These are phyloP conservation scores for Doryteuthis pealeii DNA, from an alignment of 1,140 invertebrate genomes.

Conservation along the genomic window DNA sequence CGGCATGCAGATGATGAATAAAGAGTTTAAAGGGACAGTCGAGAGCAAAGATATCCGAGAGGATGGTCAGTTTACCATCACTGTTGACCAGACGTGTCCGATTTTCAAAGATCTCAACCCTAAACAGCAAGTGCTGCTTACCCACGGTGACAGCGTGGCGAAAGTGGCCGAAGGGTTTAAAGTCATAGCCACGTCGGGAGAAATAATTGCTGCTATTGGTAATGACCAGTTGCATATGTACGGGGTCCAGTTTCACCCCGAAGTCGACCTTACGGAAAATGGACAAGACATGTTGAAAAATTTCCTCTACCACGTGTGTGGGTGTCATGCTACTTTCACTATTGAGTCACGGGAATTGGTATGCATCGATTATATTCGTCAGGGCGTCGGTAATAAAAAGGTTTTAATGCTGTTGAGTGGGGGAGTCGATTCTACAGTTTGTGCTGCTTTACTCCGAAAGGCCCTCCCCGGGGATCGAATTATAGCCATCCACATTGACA, in stretches of 20 bases:
- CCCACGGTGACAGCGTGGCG: conserved; percentile 95
- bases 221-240: conserved; percentile 89
- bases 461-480: conserved; percentile 87
- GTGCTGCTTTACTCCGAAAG: conserved; percentile 89
- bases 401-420: conserved; percentile 92
- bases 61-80: conserved; percentile 91
- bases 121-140: conserved; percentile 87
- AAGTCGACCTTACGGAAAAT: conserved; percentile 88
- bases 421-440: conserved; percentile 98
- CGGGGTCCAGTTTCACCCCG: conserved; percentile 93
- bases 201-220: conserved; percentile 85
- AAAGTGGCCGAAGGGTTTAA: conserved; percentile 85
- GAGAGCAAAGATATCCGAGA: conserved; percentile 83
- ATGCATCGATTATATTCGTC: conserved; percentile 91
- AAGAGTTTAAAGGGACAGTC: conserved; percentile 93
- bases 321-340: conserved; percentile 84
- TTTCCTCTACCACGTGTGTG: conserved; percentile 90
- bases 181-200: conserved; percentile 79
- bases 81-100: conserved; percentile 84
- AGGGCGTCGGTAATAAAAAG: conserved; percentile 88
- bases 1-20: conserved; percentile 98
- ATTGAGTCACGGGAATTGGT: conserved; percentile 83
- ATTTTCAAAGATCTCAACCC: conserved; percentile 88
- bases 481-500: conserved; percentile 96
- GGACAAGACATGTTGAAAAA: conserved; percentile 91